phyloP scores from a whole-genome alignment of 2,113 vertebrate species.

The Okapia johnstoni region DNA sequence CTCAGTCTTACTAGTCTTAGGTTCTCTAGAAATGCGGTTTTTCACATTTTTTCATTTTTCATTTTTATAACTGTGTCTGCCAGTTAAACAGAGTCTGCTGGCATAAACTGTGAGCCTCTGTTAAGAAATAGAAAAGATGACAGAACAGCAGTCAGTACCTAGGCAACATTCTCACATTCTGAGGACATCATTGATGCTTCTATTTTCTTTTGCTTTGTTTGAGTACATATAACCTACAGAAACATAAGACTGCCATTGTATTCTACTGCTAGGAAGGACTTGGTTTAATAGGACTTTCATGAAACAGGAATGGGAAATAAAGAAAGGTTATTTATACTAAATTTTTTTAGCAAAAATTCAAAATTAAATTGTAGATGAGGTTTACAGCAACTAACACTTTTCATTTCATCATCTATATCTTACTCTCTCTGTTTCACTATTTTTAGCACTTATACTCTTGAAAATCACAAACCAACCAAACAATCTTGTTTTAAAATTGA shows the following conservation, averaged over 20 bases:
- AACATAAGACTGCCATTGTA: background rate
- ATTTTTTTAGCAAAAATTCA: background rate
- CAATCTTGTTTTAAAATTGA: background rate
- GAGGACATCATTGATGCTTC: background rate
- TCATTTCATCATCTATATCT: background rate
- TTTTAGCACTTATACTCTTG: background rate
- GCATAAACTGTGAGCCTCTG: background rate
- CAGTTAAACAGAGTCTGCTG: conserved; percentile 13
- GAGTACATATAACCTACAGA: background rate
- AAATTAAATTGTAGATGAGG: background rate
- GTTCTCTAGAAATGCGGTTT: background rate
- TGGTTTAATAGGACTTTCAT: background rate
- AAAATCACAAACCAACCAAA: background rate
- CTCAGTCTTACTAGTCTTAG: background rate
- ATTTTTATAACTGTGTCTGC: background rate
- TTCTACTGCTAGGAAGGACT: background rate
- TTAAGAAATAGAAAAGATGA: background rate
- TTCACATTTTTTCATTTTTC: background rate
- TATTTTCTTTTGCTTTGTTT: background rate
- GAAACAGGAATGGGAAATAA: background rate
- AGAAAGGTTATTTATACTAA: background rate
- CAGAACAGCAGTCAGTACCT: background rate
- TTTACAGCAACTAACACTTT: background rate
- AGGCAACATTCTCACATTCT: background rate
- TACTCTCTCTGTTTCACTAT: background rate